These are phyloP conservation scores for Salvelinus sp. DNA, from an alignment of 2,113 vertebrate genomes.

Conservation along the genomic window DNA sequence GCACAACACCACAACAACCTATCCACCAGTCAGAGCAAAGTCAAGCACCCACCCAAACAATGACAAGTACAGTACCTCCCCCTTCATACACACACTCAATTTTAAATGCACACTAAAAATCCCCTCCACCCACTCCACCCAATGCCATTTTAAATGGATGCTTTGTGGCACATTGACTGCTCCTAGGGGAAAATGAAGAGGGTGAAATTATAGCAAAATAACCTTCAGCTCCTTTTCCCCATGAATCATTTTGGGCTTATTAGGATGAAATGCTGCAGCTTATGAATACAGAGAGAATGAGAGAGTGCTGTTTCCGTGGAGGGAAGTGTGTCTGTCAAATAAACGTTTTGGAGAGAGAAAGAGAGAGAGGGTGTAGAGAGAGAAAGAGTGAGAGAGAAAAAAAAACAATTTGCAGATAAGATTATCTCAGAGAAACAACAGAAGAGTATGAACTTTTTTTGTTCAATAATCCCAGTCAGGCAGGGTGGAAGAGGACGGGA, in stretches of 20 bases:
- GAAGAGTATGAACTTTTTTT: slow-evolving; percentile 45
- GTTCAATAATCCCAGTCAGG: slow-evolving; percentile 50
- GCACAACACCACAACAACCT: neutral
- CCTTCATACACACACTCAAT: neutral
- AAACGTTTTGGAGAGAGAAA: slow-evolving; percentile 25
- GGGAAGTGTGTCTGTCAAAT: slow-evolving; percentile 44
- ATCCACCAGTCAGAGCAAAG: no score
- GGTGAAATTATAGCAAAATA: slow-evolving; percentile 42
- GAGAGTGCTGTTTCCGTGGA: slow-evolving; percentile 38
- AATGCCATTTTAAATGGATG: slow-evolving; percentile 9
- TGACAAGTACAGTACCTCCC: neutral
- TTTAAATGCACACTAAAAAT: no score
- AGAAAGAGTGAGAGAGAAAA: neutral
- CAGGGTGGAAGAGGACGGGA: slow-evolving; percentile 29
- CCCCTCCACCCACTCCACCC: neutral
- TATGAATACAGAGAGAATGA: slow-evolving; percentile 52
- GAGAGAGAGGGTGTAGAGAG: slow-evolving; percentile 11
- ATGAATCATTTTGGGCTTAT: slow-evolving; percentile 52
- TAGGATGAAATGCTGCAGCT: slow-evolving; percentile 57
- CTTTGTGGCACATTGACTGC: slow-evolving; percentile 9
- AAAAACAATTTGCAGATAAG: slow-evolving; percentile 67
- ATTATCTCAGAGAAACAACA: slow-evolving; percentile 53
- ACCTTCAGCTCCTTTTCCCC: slow-evolving; percentile 53
- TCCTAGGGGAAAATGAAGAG: slow-evolving; percentile 16
- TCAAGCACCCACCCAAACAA: neutral